Conservation (phyloP, 1,140 invertebrate genomes). For the Cephus cinctus region DNA sequence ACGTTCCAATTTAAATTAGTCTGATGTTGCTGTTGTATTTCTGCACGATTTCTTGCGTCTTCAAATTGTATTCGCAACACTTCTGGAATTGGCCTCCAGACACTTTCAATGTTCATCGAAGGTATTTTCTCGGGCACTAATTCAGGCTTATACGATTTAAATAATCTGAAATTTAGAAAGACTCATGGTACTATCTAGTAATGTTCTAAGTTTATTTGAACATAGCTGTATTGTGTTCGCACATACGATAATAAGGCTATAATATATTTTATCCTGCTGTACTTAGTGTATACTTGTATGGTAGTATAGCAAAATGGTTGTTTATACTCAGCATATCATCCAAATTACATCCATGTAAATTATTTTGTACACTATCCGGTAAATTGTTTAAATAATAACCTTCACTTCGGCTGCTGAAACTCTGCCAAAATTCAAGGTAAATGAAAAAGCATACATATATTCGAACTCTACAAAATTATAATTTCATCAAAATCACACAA, state of each 20-base stretch:
- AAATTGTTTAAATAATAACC: too few species aligned
- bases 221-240: background rate
- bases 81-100: conserved; percentile 45
- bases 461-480: too few species aligned
- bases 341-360: conserved; percentile 19
- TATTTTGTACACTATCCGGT: too few species aligned
- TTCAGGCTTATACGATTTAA: conserved; percentile 54
- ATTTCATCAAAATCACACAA: too few species aligned
- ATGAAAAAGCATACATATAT: too few species aligned
- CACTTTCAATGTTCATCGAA: conserved; percentile 45
- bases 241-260: conserved; percentile 43
- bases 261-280: conserved; percentile 30
- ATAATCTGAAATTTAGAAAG: conserved; percentile 35
- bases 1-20: conserved; percentile 37
- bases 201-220: background rate
- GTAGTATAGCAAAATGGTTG: conserved; percentile 35
- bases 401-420: too few species aligned
- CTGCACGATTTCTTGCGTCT: conserved; percentile 33
- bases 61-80: conserved; percentile 34
- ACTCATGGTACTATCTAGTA: conserved; percentile 1
- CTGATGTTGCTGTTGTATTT: conserved; percentile 4
- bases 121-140: conserved; percentile 48
- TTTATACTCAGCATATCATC: conserved; percentile 29
- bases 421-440: too few species aligned
- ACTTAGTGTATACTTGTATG: conserved; percentile 28